A percentile compares a stretch with the other conserved stretches of the same genome.
phyloP scores from a whole-genome alignment of 2,888 invertebrate species.

The Ecdyonurus torrentis region DNA sequence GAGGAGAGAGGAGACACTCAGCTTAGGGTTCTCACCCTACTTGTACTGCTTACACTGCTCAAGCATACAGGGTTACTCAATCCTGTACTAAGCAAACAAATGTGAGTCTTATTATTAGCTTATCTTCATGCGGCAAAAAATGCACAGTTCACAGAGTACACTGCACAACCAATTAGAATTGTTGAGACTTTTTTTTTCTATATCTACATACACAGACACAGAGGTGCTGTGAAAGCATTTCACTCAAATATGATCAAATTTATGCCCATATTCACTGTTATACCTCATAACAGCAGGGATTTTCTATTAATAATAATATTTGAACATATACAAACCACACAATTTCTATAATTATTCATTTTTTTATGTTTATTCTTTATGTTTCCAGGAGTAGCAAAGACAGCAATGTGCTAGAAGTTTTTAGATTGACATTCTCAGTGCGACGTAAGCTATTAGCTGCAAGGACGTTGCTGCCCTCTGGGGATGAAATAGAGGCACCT shows the following conservation, averaged over 20 bases:
- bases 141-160: no score
- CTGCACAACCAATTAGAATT: no score
- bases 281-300: no score
- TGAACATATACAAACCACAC: not conserved
- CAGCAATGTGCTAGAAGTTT: constrained; percentile 15
- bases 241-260: no score
- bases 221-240: no score
- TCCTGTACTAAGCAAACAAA: constrained; percentile 23
- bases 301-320: no score
- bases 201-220: no score
- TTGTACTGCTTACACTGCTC: constrained; percentile 31
- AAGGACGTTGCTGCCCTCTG: not conserved
- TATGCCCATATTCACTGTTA: no score
- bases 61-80: constrained; percentile 34
- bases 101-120: constrained; percentile 24
- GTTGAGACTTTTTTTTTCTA: no score
- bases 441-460: constrained; percentile 16
- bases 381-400: not conserved
- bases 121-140: no score
- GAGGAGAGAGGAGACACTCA: constrained; percentile 27
- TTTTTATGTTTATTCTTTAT: not conserved
- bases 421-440: constrained; percentile 17
- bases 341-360: not conserved
- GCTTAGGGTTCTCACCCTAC: constrained; percentile 30
- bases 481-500: not conserved